Conservation (phyloP, 2,113 vertebrate species). For the Lamprotornis superbus region DNA sequence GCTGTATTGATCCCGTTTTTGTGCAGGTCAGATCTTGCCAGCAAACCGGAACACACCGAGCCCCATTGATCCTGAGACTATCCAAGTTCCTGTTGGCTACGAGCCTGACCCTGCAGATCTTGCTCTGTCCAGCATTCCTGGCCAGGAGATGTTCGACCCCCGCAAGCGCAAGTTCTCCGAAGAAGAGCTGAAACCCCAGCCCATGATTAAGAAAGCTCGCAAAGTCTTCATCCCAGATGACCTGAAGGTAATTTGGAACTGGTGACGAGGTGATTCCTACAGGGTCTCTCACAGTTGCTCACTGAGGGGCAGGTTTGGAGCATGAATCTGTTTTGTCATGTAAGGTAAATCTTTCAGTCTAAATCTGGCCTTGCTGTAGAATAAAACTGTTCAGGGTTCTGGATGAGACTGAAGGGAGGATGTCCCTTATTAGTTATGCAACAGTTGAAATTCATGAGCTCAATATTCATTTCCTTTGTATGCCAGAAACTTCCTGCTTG, state of each 20-base stretch:
- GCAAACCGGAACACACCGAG: constrained; percentile 89
- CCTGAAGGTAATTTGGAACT: constrained; percentile 92
- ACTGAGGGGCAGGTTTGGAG: background rate
- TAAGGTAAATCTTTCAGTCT: background rate
- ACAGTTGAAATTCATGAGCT: constrained; percentile 28
- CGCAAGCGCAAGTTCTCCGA: constrained; percentile 94
- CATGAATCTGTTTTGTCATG: background rate
- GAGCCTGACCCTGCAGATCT: constrained; percentile 95
- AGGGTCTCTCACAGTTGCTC: background rate
- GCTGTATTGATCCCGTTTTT: background rate
- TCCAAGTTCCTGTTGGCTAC: constrained; percentile 90
- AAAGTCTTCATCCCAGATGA: constrained; percentile 97
- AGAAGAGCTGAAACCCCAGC: constrained; percentile 97
- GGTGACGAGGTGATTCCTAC: constrained; percentile 48
- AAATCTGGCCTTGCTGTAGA: background rate
- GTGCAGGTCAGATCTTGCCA: constrained; percentile 80
- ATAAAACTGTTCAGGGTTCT: background rate
- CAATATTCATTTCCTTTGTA: constrained; percentile 56
- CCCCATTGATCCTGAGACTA: constrained; percentile 95
- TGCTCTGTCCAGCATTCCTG: constrained; percentile 95
- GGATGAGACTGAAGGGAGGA: background rate
- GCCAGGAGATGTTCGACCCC: constrained; percentile 98
- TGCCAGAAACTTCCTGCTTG: constrained; percentile 51
- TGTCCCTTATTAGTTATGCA: background rate
- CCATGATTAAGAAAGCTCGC: constrained; percentile 98